These are phyloP conservation scores for Aviceda subcristata DNA, from an alignment of 2,113 vertebrate species.

Conservation along the genomic window DNA sequence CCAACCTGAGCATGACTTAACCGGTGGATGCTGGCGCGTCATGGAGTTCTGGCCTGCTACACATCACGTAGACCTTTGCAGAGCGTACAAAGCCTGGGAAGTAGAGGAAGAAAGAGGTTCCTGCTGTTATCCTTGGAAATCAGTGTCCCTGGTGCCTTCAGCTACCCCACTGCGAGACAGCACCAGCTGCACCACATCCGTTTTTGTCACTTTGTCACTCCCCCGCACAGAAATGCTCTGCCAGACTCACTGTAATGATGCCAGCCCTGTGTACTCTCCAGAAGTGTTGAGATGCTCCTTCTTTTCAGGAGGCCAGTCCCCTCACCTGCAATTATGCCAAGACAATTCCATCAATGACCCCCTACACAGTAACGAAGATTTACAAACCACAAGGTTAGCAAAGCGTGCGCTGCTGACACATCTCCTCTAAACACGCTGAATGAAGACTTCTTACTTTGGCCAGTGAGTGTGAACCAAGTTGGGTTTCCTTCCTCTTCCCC, in stretches of 20 bases:
- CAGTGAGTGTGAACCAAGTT: neutral
- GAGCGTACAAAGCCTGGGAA: neutral
- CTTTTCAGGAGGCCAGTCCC: neutral
- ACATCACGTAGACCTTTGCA: neutral
- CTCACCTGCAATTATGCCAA: neutral
- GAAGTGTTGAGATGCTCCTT: neutral
- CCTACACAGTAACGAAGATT: neutral
- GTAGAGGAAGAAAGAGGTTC: neutral
- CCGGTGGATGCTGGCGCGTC: neutral
- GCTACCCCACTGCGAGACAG: neutral
- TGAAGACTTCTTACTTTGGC: neutral
- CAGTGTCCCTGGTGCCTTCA: conserved; percentile 1
- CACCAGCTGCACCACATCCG: conserved; percentile 36
- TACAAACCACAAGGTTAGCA: neutral
- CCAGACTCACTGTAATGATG: neutral
- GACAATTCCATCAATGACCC: neutral
- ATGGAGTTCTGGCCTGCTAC: neutral
- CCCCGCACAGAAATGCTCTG: conserved; percentile 10
- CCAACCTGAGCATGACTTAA: neutral
- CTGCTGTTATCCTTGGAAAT: neutral
- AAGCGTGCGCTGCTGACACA: neutral
- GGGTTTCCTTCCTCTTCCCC: neutral
- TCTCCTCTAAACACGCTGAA: neutral
- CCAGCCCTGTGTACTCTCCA: neutral
- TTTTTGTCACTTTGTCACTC: conserved; percentile 34